Conservation (phyloP, 30 jellyfish, hydroid and myxozoan genomes). For the Cassiopea xamachana region DNA sequence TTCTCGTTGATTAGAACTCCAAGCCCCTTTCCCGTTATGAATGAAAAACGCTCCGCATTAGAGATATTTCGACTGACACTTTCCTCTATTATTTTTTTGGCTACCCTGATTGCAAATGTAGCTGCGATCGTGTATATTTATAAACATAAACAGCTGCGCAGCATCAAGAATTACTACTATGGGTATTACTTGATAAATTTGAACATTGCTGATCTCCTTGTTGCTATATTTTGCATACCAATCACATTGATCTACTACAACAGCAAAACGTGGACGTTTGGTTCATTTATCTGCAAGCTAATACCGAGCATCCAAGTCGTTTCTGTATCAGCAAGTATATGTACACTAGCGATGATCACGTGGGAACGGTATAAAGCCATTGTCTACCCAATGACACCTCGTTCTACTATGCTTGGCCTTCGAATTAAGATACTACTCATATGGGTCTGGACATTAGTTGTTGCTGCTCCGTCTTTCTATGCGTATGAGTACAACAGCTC, state of each 20-base stretch:
- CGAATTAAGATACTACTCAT: constrained; percentile 48
- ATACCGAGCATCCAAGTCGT: constrained; percentile 78
- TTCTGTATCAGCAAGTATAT: constrained; percentile 81
- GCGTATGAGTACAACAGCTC: constrained; percentile 39
- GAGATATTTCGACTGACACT: constrained; percentile 64
- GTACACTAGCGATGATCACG: constrained; percentile 74
- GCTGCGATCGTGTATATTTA: constrained; percentile 62
- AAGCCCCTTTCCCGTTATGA: neutral
- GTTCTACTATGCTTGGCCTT: constrained; percentile 67
- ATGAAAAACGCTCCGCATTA: constrained; percentile 32
- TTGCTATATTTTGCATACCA: constrained; percentile 77
- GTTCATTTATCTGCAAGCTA: constrained; percentile 65
- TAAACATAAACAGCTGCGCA: constrained; percentile 60
- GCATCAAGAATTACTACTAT: constrained; percentile 81
- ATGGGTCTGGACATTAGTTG: constrained; percentile 77
- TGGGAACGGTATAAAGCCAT: constrained; percentile 86
- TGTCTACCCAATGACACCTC: constrained; percentile 72
- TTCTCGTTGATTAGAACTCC: neutral
- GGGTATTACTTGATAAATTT: constrained; percentile 78
- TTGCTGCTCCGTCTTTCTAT: constrained; percentile 79
- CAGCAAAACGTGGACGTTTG: constrained; percentile 71
- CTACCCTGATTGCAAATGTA: constrained; percentile 56
- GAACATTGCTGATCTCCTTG: constrained; percentile 73
- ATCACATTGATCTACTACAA: constrained; percentile 75
- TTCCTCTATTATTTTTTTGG: constrained; percentile 52